A percentile compares a stretch with the other conserved stretches of the same genome.
Conservation (phyloP, 2,113 vertebrate species). For the Phainopepla nitens region DNA sequence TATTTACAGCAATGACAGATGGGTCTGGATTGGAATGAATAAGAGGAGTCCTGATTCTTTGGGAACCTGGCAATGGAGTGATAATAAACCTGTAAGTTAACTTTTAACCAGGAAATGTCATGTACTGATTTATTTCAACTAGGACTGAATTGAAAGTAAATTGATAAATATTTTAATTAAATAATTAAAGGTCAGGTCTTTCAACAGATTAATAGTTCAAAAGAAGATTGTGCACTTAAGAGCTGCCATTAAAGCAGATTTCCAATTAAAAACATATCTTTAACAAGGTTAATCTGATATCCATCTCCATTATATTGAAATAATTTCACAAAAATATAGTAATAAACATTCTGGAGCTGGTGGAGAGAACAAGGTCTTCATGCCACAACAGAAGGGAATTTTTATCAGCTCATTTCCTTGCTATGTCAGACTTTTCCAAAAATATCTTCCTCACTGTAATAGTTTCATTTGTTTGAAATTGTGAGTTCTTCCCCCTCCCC, state of each 20-base stretch:
- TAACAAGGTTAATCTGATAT: neutral
- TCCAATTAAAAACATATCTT: neutral
- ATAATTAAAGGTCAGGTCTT: neutral
- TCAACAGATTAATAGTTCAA: neutral
- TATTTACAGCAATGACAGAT: slow-evolving; percentile 78
- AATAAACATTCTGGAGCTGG: neutral
- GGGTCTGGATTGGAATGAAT: slow-evolving; percentile 94
- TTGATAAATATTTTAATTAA: neutral
- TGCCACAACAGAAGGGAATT: neutral
- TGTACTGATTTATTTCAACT: neutral
- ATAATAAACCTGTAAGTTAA: slow-evolving; percentile 85
- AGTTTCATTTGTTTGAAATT: neutral
- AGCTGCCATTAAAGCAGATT: neutral
- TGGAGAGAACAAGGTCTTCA: neutral
- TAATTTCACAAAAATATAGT: neutral
- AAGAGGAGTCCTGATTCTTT: slow-evolving; percentile 85
- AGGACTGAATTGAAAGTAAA: neutral
- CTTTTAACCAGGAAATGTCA: neutral
- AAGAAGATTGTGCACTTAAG: neutral
- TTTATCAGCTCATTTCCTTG: neutral
- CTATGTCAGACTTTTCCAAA: neutral
- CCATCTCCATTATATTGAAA: neutral
- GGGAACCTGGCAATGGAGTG: slow-evolving; percentile 92
- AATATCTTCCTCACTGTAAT: neutral
- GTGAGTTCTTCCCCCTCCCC: neutral